Base-by-base conservation (phyloP, 2,888 invertebrate genomes). In the Cantharis flavilabris region DNA sequence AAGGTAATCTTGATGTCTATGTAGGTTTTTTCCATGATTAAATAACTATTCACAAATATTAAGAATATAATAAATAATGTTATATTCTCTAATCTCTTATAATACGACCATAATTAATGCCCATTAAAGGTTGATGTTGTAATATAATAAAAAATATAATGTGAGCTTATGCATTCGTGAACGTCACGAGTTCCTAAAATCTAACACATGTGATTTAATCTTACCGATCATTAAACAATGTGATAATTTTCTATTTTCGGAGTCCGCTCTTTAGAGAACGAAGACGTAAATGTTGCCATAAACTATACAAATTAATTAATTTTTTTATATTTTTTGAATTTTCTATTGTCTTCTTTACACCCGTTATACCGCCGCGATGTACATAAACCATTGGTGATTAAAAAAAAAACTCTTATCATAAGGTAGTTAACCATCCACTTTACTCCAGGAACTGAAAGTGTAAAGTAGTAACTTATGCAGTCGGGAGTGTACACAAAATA, bases 1-100 rank as follows among this genome's bases (percentile, higher is more conserved):
- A 80, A 82, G 77, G 65, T 69, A 74, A 76, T 78, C 78, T 78
- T 70, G 75, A 78, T 76, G 70, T 73, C 70, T 70, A 75, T 75
- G 64, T 69, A 73, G 26, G 23, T 33, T 16, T 69, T 28, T 30
- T 49, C 49, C 49, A 49, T 49, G 49, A 49, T 49, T 49, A 49
- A 49, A 49, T 49, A 49, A 69, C 69, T 28, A 67, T 67, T 67
- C 65, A 23, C 65, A 67, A 67, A 67, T 67, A 67, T 67, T 20
- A 67, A 20, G 65, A 67, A 67, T 67, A 67, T 67, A 49, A 49
- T 49, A 67, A 67, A 67, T 26, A 67, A 67, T 23, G n/a, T 67
- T 67, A 67, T 64, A 64, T 18, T 11, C 65, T 67, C 18, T 16
- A 67, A 23, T n/a, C 65, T 67, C n/a, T 23, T 67, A 23, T 67